phyloP scores from a whole-genome alignment of 2,888 invertebrate species.

The Acrobasis consociella region DNA sequence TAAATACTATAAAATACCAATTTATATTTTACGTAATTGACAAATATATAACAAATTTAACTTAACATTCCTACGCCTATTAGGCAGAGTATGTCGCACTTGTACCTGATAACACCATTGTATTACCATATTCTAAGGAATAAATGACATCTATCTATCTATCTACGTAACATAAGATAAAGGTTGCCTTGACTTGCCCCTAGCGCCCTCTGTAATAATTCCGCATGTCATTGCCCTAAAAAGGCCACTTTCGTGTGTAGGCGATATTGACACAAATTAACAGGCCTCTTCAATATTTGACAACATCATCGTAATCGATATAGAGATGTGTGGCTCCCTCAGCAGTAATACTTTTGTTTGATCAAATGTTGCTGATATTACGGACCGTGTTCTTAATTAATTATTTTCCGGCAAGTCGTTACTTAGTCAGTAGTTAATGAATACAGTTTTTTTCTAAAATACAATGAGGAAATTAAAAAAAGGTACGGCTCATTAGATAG shows the following conservation, averaged over 20 bases:
- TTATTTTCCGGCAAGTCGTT: too few relatives aligned
- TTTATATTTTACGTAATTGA: neutral
- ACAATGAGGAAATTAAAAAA: too few relatives aligned
- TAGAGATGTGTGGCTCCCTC: neutral
- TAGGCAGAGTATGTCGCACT: too few relatives aligned
- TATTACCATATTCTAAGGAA: too few relatives aligned
- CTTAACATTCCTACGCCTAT: too few relatives aligned
- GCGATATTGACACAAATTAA: constrained; percentile 4
- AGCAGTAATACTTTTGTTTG: neutral
- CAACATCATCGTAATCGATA: neutral
- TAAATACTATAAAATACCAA: neutral
- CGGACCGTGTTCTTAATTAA: too few relatives aligned
- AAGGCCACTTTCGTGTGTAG: constrained; percentile 27
- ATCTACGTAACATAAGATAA: constrained; percentile 3
- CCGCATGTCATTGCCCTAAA: constrained; percentile 41
- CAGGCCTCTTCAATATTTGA: neutral
- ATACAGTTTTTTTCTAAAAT: too few relatives aligned
- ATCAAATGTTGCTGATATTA: neutral
- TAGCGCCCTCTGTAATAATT: constrained; percentile 33
- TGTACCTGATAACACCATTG: too few relatives aligned
- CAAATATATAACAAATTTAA: too few relatives aligned
- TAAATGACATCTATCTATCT: too few relatives aligned
- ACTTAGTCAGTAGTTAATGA: too few relatives aligned
- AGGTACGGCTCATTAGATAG: too few relatives aligned
- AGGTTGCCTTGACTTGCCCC: constrained; percentile 4